Percentiles rank a stretch among this genome's conserved stretches.
Conservation (phyloP, 2,113 vertebrate species). For the Hippocampus guttulatus region DNA sequence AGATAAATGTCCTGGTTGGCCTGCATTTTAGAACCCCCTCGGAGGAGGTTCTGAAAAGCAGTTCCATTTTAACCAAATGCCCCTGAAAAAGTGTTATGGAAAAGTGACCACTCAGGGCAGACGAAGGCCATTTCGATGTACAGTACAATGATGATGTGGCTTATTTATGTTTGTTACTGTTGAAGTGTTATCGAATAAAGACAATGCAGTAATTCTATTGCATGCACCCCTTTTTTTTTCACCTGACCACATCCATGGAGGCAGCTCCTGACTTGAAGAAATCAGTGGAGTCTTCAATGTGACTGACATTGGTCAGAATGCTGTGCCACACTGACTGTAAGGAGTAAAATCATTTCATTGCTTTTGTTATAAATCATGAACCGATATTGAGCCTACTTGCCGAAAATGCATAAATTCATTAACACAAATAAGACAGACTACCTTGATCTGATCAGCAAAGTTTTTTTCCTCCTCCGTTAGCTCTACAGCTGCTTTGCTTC, state of each 20-base stretch:
- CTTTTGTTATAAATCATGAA: not conserved
- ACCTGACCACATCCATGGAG: constrained; percentile 88
- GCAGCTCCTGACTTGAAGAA: constrained; percentile 87
- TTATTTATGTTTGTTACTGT: too few species aligned
- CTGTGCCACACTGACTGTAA: constrained; percentile 75
- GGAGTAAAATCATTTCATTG: not conserved
- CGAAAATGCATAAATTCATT: constrained; percentile 1
- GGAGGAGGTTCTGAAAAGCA: too few species aligned
- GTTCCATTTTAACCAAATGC: too few species aligned
- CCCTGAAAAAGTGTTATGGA: too few species aligned
- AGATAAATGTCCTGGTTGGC: too few species aligned
- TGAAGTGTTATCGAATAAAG: too few species aligned
- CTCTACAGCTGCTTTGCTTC: constrained; percentile 66
- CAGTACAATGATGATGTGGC: too few species aligned
- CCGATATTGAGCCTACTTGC: constrained; percentile 43
- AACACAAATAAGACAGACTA: not conserved
- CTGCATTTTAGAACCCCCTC: too few species aligned
- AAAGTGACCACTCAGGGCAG: too few species aligned
- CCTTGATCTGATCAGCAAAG: constrained; percentile 66
- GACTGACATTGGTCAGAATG: constrained; percentile 75
- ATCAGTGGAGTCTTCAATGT: constrained; percentile 77
- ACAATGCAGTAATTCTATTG: not conserved
- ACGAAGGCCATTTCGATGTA: too few species aligned
- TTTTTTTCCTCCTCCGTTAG: constrained; percentile 74
- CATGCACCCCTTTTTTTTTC: constrained; percentile 1